Evolutionary conservation across 2,888 invertebrate genomes (phyloP).

Genomic region (Parascotia fuliginaria): DNA sequence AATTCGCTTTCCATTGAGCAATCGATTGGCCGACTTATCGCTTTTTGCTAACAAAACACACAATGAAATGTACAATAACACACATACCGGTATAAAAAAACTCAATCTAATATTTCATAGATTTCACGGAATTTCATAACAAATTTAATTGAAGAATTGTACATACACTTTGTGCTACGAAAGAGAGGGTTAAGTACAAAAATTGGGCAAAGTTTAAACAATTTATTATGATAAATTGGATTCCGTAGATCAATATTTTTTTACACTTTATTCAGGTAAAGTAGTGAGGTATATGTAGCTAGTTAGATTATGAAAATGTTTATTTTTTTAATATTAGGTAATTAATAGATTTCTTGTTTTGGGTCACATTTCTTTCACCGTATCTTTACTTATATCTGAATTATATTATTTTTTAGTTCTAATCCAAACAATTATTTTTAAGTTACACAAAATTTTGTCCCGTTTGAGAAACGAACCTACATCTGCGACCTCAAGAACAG

Average conservation of each 20-base stretch:
- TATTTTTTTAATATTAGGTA: no score
- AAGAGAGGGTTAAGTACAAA: slow-evolving; percentile 66
- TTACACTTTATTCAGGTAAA: no score
- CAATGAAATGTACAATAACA: slow-evolving; percentile 61
- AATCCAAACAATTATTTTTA: no score
- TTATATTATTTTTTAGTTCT: no score
- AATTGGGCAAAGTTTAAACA: slow-evolving; percentile 39
- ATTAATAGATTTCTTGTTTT: no score
- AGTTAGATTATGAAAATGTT: no score
- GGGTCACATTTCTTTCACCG: no score
- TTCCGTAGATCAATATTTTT: slow-evolving; percentile 8
- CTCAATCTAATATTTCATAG: slow-evolving; percentile 76
- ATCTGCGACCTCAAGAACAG: no score
- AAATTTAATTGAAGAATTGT: slow-evolving; percentile 64
- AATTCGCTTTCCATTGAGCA: slow-evolving; percentile 70
- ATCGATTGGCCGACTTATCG: slow-evolving; percentile 68
- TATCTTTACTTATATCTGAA: no score
- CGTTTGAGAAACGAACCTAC: no score
- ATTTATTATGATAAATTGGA: slow-evolving; percentile 11
- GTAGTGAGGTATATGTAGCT: no score
- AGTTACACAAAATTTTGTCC: no score
- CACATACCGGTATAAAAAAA: slow-evolving; percentile 62
- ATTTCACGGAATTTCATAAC: slow-evolving; percentile 80
- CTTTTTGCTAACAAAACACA: slow-evolving; percentile 61
- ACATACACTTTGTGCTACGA: slow-evolving; percentile 60